Evolutionary conservation across 1,140 invertebrate species (phyloP), one percentile per base, ranked within the genome.

Genomic region (Eupristina koningsbergeri): DNA sequence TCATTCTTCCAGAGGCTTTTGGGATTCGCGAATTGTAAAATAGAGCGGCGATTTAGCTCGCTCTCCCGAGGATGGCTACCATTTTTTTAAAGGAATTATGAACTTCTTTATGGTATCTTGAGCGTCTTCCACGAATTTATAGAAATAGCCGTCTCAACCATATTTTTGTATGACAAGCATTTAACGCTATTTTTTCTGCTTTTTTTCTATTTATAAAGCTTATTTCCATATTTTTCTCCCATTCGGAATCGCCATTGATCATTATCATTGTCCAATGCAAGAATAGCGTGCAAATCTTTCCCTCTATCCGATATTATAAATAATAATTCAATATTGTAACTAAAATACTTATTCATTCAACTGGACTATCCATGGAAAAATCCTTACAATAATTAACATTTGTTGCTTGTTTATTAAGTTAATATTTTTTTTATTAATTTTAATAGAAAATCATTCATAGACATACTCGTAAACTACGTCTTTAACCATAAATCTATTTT

Each of bases 81-180:
- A 36, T 64, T 78, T 78, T 77, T 78, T 78, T 36, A 31, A 31
- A 64, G 34, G 76, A 64, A 64, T 78, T 78, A 78, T 78, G 58
- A 45, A 63, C 58, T 41, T 45, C 53, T 78, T 78, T 45, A 64
- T 78, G 76, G 34, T 9, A 45, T 29, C 58, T 45, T 64, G 76
- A 78, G 64, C 22, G 31, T 78, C 58, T 15, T 64, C 36, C 58
- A n/a, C 26, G 26, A 41, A 63, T 78, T 58, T 76, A 58, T 36
- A 53, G 50, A 76, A 76, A 36, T 47, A 61, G 58, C 58, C 31
- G 5, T 64, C 58, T 64, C 19, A 15, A n/a, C 58, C 58, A n/a
- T 78, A 76, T 78, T 63, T 78, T 63, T 78, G 50, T 58, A 61
- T n/a, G 50, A 77, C 50, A 77, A 61, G 74, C 50, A 36, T 77